Evolutionary conservation across 2,888 invertebrate genomes (phyloP), one percentile per base, ranked within the genome.

Genomic region (Anagyrus pseudococci): DNA sequence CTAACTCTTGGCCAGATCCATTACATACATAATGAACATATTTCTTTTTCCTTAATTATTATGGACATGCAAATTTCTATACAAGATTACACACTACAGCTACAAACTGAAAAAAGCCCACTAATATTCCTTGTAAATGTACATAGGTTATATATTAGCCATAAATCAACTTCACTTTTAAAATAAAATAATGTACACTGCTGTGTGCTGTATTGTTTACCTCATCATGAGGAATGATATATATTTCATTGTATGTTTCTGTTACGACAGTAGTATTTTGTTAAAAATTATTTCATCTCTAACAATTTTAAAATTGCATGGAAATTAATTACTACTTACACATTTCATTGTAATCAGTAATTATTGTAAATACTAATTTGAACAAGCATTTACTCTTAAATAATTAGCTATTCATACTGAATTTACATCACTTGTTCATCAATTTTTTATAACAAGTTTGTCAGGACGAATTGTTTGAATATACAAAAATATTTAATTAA

Each of bases 1-100:
- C 33, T 64, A 61, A 64, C 29, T 56, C 58, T 58, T 55, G 58
- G 50, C 58, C 55, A 62, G 43, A 56, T 52, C 58, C 43, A 50
- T 40, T 29, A 66, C 55, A 19, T 64, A 56, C 37, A 53, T 52
- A 56, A 44, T 53, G 23, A 60, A 56, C 13, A n/a, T n/a, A n/a
- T n/a, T n/a, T 25, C 23, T 53, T 46, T 58, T 61, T 33, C 48
- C 37, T 8, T 50, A 15, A 29, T 55, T 52, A 54, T 37, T 62
- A 58, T 52, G 54, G 46, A 56, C 47, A 66, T 58, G 50, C 62
- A 66, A 37, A 48, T 52, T 58, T 58, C 58, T 65, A 53, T 65
- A 61, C 61, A 62, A 22, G n/a, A 64, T 56, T 62, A 54, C 56
- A 59, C 15, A 22, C 19, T 20, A 43, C 8, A 17, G 15, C 17